phyloP scores from a whole-genome alignment of 2,888 invertebrate species.

The Buathra laborator region DNA sequence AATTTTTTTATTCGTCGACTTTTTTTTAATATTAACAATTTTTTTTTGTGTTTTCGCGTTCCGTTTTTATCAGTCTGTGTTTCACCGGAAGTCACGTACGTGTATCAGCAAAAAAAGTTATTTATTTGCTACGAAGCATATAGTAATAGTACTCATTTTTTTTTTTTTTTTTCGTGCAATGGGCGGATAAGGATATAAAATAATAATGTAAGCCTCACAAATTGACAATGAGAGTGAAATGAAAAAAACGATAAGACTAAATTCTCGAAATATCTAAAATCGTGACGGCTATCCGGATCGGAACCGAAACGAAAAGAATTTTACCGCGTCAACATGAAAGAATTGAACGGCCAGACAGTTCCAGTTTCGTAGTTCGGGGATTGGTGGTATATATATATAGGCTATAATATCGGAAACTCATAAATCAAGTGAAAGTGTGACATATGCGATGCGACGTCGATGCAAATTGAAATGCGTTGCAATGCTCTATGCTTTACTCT shows the following conservation, averaged over 20 bases:
- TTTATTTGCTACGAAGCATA: too few species aligned
- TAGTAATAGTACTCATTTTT: not conserved
- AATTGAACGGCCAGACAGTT: not conserved
- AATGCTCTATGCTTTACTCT: slow-evolving; percentile 19
- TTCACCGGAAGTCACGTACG: too few species aligned
- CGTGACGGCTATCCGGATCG: not conserved
- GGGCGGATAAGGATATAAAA: not conserved
- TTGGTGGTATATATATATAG: not conserved
- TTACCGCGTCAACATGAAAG: slow-evolving; percentile 8
- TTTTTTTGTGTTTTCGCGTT: too few species aligned
- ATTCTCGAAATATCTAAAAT: not conserved
- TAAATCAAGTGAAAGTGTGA: slow-evolving; percentile 62
- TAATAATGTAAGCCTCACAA: not conserved
- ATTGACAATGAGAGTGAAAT: not conserved
- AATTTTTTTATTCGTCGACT: too few species aligned
- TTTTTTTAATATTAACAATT: too few species aligned
- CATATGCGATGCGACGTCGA: slow-evolving; percentile 60
- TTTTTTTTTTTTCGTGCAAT: not conserved
- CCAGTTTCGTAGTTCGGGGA: not conserved
- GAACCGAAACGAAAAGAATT: not conserved
- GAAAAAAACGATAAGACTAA: not conserved
- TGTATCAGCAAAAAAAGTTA: not conserved
- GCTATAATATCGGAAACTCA: slow-evolving; percentile 59
- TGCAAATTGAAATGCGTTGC: slow-evolving; percentile 60
- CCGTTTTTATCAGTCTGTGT: too few species aligned